Evolutionary conservation across 1,140 invertebrate genomes (phyloP).

Genomic region (Trypoxylus dichotomus): DNA sequence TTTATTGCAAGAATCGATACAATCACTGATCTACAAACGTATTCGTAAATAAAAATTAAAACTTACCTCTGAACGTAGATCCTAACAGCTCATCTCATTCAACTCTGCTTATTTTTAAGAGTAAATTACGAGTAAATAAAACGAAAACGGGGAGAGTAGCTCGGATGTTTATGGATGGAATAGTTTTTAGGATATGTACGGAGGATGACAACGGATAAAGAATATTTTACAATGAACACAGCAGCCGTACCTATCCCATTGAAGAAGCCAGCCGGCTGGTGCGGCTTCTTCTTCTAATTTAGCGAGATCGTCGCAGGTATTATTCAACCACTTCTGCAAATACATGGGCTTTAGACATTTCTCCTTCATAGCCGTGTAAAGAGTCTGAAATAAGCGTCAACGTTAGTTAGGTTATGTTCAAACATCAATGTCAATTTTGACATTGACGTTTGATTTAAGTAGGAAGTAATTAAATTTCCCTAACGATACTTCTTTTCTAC

Average conservation of each 20-base stretch:
- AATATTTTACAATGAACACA: not conserved
- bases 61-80: not conserved
- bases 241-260: conserved; percentile 73
- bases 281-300: conserved; percentile 64
- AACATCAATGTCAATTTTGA: not conserved
- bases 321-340: conserved; percentile 62
- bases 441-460: no score
- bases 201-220: not conserved
- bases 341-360: conserved; percentile 62
- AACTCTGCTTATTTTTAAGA: conserved; percentile 3
- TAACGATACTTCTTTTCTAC: not conserved
- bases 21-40: not conserved
- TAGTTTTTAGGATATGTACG: not conserved
- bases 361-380: conserved; percentile 63
- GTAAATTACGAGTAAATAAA: not conserved
- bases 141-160: not conserved
- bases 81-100: not conserved
- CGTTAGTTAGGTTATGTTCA: not conserved
- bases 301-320: conserved; percentile 61
- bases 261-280: conserved; percentile 69
- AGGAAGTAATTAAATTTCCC: no score
- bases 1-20: not conserved
- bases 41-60: not conserved
- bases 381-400: conserved; percentile 57
- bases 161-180: not conserved